Percentiles rank a stretch among this genome's conserved stretches.
phyloP scores from a whole-genome alignment of 1,140 invertebrate genomes.

The Danaus plexippus region DNA sequence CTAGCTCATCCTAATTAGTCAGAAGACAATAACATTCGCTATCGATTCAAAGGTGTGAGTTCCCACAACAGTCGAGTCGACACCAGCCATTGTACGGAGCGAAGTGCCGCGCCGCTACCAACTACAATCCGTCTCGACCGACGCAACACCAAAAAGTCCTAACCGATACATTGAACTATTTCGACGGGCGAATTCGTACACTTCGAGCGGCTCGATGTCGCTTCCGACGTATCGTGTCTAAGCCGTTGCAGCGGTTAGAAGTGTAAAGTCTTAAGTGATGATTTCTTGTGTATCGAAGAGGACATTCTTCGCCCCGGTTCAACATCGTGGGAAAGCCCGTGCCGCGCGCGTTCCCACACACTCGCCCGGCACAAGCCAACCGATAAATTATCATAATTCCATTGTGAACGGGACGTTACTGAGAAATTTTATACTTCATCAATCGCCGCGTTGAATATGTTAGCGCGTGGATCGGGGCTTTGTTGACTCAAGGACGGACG shows the following conservation, averaged over 20 bases:
- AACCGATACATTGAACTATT: constrained; percentile 33
- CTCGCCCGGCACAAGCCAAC: constrained; percentile 70
- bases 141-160: constrained; percentile 41
- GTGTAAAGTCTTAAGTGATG: constrained; percentile 46
- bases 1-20: constrained; percentile 48
- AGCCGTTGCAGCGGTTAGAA: constrained; percentile 3
- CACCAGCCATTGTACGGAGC: constrained; percentile 65
- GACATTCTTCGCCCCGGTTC: constrained; percentile 44
- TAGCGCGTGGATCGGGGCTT: constrained; percentile 60
- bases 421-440: constrained; percentile 72
- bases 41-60: constrained; percentile 61
- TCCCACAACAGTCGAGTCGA: constrained; percentile 64
- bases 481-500: constrained; percentile 33
- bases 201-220: constrained; percentile 21
- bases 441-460: constrained; percentile 68
- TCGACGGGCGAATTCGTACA: constrained; percentile 26
- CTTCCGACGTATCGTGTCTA: constrained; percentile 39
- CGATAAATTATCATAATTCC: constrained; percentile 73
- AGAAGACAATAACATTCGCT: constrained; percentile 62
- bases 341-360: constrained; percentile 67
- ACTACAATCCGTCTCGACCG: constrained; percentile 62
- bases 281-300: constrained; percentile 19
- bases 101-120: constrained; percentile 68
- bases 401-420: constrained; percentile 71
- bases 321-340: constrained; percentile 66